Evolutionary conservation across 2,113 vertebrate genomes (phyloP), one percentile per base, ranked within the genome.

Genomic region (Dascyllus trimaculatus): DNA sequence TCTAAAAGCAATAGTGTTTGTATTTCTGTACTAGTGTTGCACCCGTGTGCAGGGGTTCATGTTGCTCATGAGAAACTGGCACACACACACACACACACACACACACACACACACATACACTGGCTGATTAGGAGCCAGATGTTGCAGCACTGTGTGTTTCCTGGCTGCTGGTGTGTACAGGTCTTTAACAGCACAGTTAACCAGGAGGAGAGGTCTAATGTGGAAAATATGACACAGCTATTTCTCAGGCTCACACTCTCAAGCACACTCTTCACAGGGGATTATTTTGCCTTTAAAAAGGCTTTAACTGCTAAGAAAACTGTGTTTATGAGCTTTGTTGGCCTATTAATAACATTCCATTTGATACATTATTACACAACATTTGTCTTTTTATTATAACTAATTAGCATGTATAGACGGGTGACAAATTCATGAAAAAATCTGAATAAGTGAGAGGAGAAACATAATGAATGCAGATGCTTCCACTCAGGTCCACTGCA

Each of bases 211-310:
- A 69, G 40, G 53, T 35, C 71, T 86, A 84, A 87, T 90, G 75
- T 86, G 78, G 82, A 91, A 89, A 90, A 90, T 86, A 85, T 84
- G 78, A 80, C 72, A 58, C 77, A 70, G 77, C 72, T 29, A 58
- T 83, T 80, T 80, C 66, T 49, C 76, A 29, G 17, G 6, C 52
- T 17, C 19, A 26, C 60, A 13, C 65, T n/a, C n/a, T n/a, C n/a
- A n/a, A 29, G 26, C 72, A 38, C 65, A 66, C 35, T 64, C 58
- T 48, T 56, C 48, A 80, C 9, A 60, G 59, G 18, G 9, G n/a
- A 51, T 35, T 24, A 29, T 19, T 65, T 59, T 22, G 29, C 1
- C 29, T 29, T 29, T 29, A 29, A 29, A 29, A 5, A 29, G n/a
- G 35, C 35, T 17, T 56, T n/a, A 1, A 29, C 13, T 48, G 5